Evolutionary conservation across 1,140 invertebrate genomes (phyloP).

Genomic region (Macrobrachium rosenbergii): DNA sequence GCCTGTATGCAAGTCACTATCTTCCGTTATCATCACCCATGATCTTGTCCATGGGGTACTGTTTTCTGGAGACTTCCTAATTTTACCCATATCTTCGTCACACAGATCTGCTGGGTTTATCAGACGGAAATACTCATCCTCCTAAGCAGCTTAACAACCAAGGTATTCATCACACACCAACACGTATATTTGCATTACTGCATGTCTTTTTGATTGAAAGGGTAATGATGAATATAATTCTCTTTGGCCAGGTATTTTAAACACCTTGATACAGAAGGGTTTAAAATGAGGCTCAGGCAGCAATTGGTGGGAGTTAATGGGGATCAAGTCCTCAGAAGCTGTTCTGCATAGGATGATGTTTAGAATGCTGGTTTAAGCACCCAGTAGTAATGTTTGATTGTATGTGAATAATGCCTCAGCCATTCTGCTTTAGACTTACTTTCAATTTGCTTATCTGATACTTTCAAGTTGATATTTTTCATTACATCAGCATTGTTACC

Average conservation of each 20-base stretch:
- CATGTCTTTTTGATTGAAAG: constrained; percentile 7
- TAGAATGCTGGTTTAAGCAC: no score
- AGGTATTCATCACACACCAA: constrained; percentile 34
- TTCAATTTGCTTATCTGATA: no score
- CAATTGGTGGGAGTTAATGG: no score
- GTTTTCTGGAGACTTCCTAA: constrained; percentile 13
- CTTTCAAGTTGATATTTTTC: no score
- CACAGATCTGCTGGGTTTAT: constrained; percentile 47
- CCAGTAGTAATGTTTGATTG: no score
- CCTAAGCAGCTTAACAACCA: constrained; percentile 35
- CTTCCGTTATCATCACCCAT: neutral
- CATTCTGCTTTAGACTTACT: no score
- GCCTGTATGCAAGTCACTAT: neutral
- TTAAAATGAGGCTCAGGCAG: no score
- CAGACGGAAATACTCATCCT: constrained; percentile 32
- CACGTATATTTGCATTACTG: constrained; percentile 5
- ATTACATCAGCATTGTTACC: no score
- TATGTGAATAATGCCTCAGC: no score
- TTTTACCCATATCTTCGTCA: constrained; percentile 32
- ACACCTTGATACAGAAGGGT: no score
- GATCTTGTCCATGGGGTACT: neutral
- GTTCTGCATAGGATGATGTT: no score
- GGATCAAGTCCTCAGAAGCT: no score
- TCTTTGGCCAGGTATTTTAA: neutral
- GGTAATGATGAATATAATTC: neutral